phyloP scores from a whole-genome alignment of 2,797 vertebrate genomes.

The Sebastes cheni region DNA sequence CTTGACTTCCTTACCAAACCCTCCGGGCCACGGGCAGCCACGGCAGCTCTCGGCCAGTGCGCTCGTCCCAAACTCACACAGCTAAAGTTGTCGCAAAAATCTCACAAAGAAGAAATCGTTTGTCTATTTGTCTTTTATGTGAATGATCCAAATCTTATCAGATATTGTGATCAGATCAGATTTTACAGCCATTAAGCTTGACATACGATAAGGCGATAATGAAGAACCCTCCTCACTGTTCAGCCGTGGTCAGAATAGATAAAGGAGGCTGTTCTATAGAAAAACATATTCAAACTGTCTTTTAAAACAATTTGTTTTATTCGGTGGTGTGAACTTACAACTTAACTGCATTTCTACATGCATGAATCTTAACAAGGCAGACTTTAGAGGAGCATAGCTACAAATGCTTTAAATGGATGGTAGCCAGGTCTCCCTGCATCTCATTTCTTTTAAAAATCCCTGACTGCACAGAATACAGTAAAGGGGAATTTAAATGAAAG shows the following conservation, averaged over 20 bases:
- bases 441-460: conserved; percentile 26
- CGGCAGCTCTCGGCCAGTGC: conserved; percentile 62
- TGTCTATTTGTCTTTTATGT: background rate
- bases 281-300: conserved; percentile 47
- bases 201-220: background rate
- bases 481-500: conserved; percentile 38
- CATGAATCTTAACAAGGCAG: conserved; percentile 44
- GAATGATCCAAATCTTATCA: conserved; percentile 13
- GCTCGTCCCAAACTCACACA: conserved; percentile 86
- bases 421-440: conserved; percentile 18
- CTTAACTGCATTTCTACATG: conserved; percentile 52
- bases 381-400: conserved; percentile 41
- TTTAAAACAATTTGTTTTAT: conserved; percentile 51
- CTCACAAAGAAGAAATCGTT: conserved; percentile 55
- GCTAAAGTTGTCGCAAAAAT: conserved; percentile 64
- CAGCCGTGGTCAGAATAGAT: conserved; percentile 49
- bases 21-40: conserved; percentile 53
- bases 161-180: background rate
- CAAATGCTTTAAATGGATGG: conserved; percentile 38
- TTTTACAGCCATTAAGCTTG: conserved; percentile 3
- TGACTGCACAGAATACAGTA: conserved; percentile 8
- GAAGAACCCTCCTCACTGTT: conserved; percentile 28
- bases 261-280: conserved; percentile 20
- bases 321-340: conserved; percentile 46
- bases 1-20: conserved; percentile 76